Conservation (phyloP, 2,797 vertebrate genomes). For the Prionace glauca region DNA sequence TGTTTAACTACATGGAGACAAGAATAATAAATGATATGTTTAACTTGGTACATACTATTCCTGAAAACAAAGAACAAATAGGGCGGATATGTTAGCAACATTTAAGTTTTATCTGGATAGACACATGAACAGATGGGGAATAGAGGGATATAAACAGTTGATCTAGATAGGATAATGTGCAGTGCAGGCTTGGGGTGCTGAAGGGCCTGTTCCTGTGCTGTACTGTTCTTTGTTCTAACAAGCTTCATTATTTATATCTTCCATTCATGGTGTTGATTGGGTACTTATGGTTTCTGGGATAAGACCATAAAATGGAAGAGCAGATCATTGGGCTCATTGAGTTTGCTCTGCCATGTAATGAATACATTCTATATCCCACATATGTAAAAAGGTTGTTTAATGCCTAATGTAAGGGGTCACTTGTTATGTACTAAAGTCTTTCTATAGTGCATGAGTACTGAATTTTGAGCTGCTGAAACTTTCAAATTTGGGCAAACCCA, state of each 20-base stretch:
- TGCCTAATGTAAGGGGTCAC: not conserved
- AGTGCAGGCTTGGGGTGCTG: too few species aligned
- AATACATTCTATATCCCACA: not conserved
- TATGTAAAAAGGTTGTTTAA: not conserved
- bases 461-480: not conserved
- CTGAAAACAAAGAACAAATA: not conserved
- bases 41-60: not conserved
- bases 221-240: too few species aligned
- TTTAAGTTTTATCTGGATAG: too few species aligned
- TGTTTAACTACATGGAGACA: not conserved
- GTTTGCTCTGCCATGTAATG: too few species aligned
- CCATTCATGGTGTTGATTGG: not conserved
- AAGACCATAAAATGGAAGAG: not conserved
- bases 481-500: not conserved
- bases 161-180: too few species aligned
- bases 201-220: too few species aligned
- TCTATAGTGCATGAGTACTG: not conserved
- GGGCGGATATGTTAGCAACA: too few species aligned
- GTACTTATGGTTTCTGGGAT: not conserved
- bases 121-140: too few species aligned
- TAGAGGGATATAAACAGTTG: too few species aligned
- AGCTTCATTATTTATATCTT: not conserved
- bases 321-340: too few species aligned
- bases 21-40: not conserved
- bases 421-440: not conserved